Conservation (phyloP, 2,888 invertebrate genomes). For the Pinctada fucata region DNA sequence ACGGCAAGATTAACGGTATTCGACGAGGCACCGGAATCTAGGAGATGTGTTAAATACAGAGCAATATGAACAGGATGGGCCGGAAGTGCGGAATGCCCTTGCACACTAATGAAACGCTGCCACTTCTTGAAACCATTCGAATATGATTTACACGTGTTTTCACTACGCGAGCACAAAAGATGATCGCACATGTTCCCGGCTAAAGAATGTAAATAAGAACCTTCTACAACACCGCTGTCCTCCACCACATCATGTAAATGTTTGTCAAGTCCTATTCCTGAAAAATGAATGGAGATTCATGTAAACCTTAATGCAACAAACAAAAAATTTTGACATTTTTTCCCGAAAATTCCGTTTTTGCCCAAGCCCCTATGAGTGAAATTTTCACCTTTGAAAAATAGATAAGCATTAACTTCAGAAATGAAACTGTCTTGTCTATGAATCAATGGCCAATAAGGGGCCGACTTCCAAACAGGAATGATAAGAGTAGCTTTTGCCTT, state of each 20-base stretch:
- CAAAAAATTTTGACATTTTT: background rate
- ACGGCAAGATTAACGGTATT: background rate
- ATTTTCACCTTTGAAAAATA: background rate
- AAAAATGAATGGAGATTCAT: background rate
- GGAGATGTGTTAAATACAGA: constrained; percentile 3
- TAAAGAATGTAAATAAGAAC: background rate
- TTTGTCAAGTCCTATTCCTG: background rate
- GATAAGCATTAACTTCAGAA: background rate
- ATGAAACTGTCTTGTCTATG: background rate
- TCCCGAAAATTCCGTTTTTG: background rate
- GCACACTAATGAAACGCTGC: constrained; percentile 1
- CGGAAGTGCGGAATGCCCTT: background rate
- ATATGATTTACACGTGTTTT: constrained; percentile 14
- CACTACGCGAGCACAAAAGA: constrained; percentile 2
- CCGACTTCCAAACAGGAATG: background rate
- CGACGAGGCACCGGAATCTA: constrained; percentile 6
- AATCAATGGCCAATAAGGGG: constrained; percentile 2
- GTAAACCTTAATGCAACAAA: background rate
- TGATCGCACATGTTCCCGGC: background rate
- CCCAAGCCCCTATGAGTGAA: background rate
- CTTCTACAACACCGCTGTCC: background rate
- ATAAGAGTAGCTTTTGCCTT: too few species aligned
- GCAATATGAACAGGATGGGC: constrained; percentile 22
- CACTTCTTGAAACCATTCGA: constrained; percentile 15
- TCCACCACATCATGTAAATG: background rate